Base-by-base conservation (phyloP, 2,113 vertebrate genomes). In the Variabilichromis moorii region DNA sequence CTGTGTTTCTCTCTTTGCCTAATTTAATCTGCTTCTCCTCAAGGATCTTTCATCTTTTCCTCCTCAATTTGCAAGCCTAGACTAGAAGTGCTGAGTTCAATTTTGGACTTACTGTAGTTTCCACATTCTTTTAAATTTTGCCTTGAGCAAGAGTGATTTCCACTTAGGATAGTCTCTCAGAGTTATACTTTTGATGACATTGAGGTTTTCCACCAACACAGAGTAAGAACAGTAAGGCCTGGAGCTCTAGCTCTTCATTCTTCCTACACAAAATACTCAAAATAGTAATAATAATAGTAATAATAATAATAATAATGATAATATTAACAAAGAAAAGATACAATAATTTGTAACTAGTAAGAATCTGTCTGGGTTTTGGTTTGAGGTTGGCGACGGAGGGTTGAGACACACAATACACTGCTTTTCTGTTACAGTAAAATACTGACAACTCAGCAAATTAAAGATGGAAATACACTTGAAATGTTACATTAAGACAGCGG, bases 81-180 rank as follows among this genome's bases (percentile, higher is more conserved):
- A 24, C 54, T 63, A 16, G 28, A 76, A 88, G 47, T 85, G 82
- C 68, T 21, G 45, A 85, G 51, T 76, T 57, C 10, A 81, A 66
- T 86, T 66, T 55, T 9, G 57, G 73, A 21, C 61, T 86, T 40
- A 71, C 73, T 59, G 66, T 33, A 66, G 31, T 54, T 82, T 83
- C 82, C 63, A 83, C 26, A 66, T 54, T 80, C 57, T 76, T 81
- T 26, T 73, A 57, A 11, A 82, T 88, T 71, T 63, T 57, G 71
- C 91, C 87, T 81, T 85, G 54, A 90, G 87, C 78, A 51, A 83
- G 11, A 89, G 47, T 59, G 14, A 82, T 84, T 85, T 91, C 4
- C 17, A 81, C 80, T 81, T 79, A 89, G 80, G 21, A n/a, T 26
- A 19, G 47, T 63, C 83, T 86, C 78, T 71, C 24, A 45, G 51